Evolutionary conservation across 2,113 vertebrate genomes (phyloP).

Genomic region (Mastomys coucha): DNA sequence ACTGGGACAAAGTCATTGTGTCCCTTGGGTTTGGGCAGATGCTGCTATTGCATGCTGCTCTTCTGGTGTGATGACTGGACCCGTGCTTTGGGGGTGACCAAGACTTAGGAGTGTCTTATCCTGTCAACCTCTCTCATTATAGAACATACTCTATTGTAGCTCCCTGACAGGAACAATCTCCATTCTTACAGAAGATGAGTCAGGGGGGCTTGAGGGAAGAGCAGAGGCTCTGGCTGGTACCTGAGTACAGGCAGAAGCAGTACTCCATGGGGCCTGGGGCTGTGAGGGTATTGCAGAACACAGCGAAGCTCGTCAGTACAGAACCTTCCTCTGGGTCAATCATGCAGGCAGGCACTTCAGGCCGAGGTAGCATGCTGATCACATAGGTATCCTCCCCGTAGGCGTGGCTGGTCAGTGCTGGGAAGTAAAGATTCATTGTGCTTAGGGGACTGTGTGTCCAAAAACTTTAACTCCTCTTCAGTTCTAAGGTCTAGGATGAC

Average conservation of each 20-base stretch:
- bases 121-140: neutral
- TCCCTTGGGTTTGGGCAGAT: neutral
- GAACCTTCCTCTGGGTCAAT: slow-evolving; percentile 89
- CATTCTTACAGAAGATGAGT: neutral
- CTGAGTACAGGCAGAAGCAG: slow-evolving; percentile 90
- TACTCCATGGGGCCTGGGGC: slow-evolving; percentile 83
- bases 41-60: too few relatives aligned
- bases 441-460: neutral
- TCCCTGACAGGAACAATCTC: neutral
- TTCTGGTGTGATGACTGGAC: neutral
- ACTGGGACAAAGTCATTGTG: neutral
- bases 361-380: slow-evolving; percentile 73
- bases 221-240: slow-evolving; percentile 55
- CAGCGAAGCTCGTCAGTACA: slow-evolving; percentile 88
- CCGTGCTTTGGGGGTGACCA: neutral
- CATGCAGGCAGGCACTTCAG: slow-evolving; percentile 81
- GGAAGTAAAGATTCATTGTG: slow-evolving; percentile 2
- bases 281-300: slow-evolving; percentile 84
- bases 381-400: slow-evolving; percentile 81
- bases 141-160: neutral
- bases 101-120: neutral
- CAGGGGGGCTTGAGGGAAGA: neutral
- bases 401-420: slow-evolving; percentile 72
- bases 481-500: too few relatives aligned
- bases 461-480: neutral